phyloP scores from a whole-genome alignment of 2,888 invertebrate species.

The Epinotia demarniana region DNA sequence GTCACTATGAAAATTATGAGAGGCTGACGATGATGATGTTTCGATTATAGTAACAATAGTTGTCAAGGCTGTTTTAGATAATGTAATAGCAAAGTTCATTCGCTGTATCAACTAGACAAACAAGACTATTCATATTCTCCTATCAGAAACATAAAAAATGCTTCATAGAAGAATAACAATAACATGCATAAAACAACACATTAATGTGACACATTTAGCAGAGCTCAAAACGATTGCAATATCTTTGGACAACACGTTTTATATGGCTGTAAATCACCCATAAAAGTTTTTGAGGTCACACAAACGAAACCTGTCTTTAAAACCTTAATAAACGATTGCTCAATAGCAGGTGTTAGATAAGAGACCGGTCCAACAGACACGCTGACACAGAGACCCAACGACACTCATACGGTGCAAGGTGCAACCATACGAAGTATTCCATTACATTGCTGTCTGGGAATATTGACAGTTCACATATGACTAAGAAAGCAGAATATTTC shows the following conservation, averaged over 20 bases:
- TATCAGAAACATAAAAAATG: neutral
- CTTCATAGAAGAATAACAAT: neutral
- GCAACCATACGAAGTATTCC: neutral
- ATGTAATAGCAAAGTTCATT: constrained; percentile 9
- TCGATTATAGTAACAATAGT: neutral
- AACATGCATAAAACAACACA: neutral
- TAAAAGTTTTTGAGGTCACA: constrained; percentile 31
- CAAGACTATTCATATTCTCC: neutral
- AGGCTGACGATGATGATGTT: neutral
- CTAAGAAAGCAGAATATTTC: constrained; percentile 34
- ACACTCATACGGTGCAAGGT: neutral
- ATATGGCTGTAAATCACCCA: constrained; percentile 20
- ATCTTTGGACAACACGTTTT: constrained; percentile 17
- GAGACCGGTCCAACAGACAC: constrained; percentile 37
- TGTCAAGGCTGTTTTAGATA: neutral
- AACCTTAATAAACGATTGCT: constrained; percentile 35
- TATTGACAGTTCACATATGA: constrained; percentile 37
- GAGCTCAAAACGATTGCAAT: neutral
- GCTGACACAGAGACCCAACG: constrained; percentile 30
- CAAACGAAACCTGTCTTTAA: constrained; percentile 26
- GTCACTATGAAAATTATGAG: neutral
- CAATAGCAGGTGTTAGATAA: constrained; percentile 36
- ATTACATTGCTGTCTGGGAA: neutral
- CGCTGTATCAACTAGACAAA: constrained; percentile 7
- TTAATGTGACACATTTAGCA: neutral